Evolutionary conservation across 2,888 invertebrate species (phyloP).

Genomic region (Torymus auratus): DNA sequence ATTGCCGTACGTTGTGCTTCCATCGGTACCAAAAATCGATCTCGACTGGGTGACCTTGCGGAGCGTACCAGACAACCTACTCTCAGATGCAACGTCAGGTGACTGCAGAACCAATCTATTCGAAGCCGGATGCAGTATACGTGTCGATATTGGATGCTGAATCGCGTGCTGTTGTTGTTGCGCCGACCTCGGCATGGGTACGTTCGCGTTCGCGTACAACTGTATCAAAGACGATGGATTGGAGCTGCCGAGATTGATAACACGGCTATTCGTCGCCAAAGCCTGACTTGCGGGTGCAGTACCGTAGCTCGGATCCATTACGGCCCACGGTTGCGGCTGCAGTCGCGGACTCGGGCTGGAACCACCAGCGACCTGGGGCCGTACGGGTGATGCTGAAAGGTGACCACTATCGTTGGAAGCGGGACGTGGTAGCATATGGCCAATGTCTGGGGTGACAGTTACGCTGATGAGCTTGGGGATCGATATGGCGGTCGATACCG

Average conservation of each 20-base stretch:
- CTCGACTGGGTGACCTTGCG: conserved; percentile 82
- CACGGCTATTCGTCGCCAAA: conserved; percentile 64
- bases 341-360: conserved; percentile 2
- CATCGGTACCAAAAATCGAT: conserved; percentile 82
- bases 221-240: conserved; percentile 70
- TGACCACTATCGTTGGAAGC: conserved; percentile 64
- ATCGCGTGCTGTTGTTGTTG: background rate
- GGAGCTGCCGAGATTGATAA: conserved; percentile 72
- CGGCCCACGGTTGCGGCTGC: conserved; percentile 53
- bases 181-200: conserved; percentile 57
- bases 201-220: conserved; percentile 70
- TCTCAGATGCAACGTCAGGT: conserved; percentile 62
- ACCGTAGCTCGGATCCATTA: conserved; percentile 43
- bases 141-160: too few species aligned
- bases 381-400: conserved; percentile 29
- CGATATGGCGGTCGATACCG: too few species aligned
- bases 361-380: conserved; percentile 5
- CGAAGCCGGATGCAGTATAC: too few species aligned
- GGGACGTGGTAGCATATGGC: conserved; percentile 73
- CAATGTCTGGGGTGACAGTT: conserved; percentile 77
- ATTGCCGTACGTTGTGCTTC: conserved; percentile 84
- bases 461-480: conserved; percentile 75
- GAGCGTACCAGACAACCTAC: conserved; percentile 66
- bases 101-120: conserved; percentile 66
- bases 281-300: conserved; percentile 50